Evolutionary conservation across 2,113 vertebrate species (phyloP), one percentile per base, ranked within the genome.

Genomic region (Pteropus alecto): DNA sequence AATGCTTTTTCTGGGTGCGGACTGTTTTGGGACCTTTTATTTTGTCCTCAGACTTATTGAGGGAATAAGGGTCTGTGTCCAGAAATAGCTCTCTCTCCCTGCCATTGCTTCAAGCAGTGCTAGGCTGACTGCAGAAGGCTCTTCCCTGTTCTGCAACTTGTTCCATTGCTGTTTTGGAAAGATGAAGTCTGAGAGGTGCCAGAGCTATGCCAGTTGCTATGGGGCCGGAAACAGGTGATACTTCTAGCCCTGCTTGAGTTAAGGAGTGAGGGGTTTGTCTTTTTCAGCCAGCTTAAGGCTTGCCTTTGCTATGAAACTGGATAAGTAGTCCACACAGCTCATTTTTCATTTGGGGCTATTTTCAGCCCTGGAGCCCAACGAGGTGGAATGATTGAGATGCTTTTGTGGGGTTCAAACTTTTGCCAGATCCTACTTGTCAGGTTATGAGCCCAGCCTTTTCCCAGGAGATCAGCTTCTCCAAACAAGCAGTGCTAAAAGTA

Each of bases 351-450:
- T 77, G 6, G 33, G 91, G 86, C 98, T 98, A 98, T 98, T 98
- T 98, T 98, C 95, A 97, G 98, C 97, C 18, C 0, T 97, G 76
- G 96, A 96, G 93, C 94, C 96, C 65, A 96, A 93, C 97, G 97
- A 98, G 98, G 97, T 98, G 98, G 92, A 97, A 98, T 98, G 97
- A 93, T 82, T 97, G 97, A 93, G 97, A 98, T 98, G 95, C 95
- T 98, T 98, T 92, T 81, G 92, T 8, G 10, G 60, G 96, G 94
- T 94, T 97, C 28, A 58, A 46, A 90, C 94, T 98, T 77, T 96
- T 97, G 77, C 90, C 91, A 95, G 67, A 92, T 95, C 26, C 60
- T 88, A 38, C 94, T 94, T 96, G 90, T 61, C 56, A 97, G 87
- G 93, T 74, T 95, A 87, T 93, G 85, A 96, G 79, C 43, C 35